Conservation (phyloP, 2,888 invertebrate species). For the Cryptosula pallasiana region DNA sequence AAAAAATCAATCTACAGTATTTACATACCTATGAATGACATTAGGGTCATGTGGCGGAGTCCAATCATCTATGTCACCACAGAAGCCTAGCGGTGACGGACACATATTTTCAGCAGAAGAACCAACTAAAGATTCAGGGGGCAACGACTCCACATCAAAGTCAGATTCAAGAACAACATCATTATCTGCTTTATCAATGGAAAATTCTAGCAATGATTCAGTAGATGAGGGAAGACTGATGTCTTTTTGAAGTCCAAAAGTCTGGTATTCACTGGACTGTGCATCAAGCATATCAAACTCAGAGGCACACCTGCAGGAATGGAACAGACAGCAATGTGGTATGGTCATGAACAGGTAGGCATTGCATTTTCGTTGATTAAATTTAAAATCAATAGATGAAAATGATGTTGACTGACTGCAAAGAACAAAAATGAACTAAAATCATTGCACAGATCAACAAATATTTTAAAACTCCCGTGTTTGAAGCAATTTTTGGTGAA, state of each 20-base stretch:
- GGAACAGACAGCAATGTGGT: too few relatives aligned
- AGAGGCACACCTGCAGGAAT: background rate
- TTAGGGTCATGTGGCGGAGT: constrained; percentile 18
- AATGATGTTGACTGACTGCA: too few relatives aligned
- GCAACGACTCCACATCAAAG: constrained; percentile 1
- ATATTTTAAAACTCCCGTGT: too few relatives aligned
- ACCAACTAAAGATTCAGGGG: constrained; percentile 9
- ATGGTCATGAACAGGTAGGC: background rate
- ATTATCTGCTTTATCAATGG: background rate
- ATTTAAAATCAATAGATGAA: background rate
- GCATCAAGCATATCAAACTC: background rate
- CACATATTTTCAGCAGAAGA: background rate
- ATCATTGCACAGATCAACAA: too few relatives aligned
- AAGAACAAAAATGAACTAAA: too few relatives aligned
- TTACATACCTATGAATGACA: constrained; percentile 18
- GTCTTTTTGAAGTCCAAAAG: background rate
- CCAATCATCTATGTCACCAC: background rate
- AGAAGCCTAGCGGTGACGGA: constrained; percentile 9
- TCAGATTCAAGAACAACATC: background rate
- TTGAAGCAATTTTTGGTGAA: too few relatives aligned
- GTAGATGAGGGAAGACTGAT: background rate
- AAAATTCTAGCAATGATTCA: background rate
- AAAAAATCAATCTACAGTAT: too few relatives aligned
- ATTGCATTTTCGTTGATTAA: background rate
- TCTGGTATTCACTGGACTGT: background rate